Evolutionary conservation across 2,113 vertebrate genomes (phyloP).

Genomic region (Tragelaphus buxtoni): DNA sequence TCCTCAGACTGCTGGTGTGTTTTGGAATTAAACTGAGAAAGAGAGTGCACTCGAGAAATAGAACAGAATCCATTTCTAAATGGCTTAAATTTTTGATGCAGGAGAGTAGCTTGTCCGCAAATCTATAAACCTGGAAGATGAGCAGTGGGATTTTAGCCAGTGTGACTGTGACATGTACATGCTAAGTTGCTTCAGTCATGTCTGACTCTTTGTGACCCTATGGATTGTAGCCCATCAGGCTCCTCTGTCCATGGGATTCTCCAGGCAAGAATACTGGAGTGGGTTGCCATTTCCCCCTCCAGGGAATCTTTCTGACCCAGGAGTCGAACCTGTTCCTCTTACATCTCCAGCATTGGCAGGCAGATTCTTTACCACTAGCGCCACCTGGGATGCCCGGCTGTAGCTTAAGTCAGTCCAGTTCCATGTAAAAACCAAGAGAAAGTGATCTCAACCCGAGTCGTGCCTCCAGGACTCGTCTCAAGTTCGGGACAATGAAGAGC

Average conservation of each 20-base stretch:
- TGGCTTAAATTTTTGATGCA: background rate
- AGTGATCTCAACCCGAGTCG: background rate
- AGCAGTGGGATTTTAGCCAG: background rate
- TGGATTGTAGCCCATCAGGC: background rate
- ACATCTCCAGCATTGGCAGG: background rate
- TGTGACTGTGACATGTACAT: background rate
- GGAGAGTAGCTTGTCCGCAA: background rate
- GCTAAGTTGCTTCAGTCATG: background rate
- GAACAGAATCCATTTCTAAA: background rate
- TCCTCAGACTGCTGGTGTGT: background rate
- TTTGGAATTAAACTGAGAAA: slow-evolving; percentile 23
- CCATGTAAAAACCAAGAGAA: background rate
- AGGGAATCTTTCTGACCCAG: background rate
- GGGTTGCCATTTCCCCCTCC: background rate
- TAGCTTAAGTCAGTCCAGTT: background rate
- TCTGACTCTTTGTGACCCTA: background rate
- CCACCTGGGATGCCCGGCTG: background rate
- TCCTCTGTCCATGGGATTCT: background rate
- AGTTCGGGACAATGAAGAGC: background rate
- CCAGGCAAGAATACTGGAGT: background rate
- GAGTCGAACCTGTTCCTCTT: background rate
- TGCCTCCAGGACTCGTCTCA: background rate
- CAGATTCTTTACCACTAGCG: background rate
- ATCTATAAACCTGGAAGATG: background rate
- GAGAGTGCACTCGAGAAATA: background rate